Base-by-base conservation (phyloP, 1,140 invertebrate genomes). In the Alviniconcha marisindica region DNA sequence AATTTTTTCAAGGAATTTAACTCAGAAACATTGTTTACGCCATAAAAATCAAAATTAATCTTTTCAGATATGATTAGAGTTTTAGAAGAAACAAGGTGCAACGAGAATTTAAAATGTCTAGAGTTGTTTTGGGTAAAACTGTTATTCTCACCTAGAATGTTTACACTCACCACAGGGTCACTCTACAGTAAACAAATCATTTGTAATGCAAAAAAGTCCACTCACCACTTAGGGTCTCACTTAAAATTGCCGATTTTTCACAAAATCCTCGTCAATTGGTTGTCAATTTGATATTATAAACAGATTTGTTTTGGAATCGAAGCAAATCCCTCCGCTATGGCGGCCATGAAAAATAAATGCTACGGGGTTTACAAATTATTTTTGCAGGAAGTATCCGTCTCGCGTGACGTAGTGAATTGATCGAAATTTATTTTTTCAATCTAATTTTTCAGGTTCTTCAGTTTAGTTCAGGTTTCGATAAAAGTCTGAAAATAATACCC, bases 291-390 rank as follows among this genome's bases (percentile, higher is more conserved):
- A 60, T 28, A 31, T 42, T 40, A 60, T 36, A 63, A 80, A 18
- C 36, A 3, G 40, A 80, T 66, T 40, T 66, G 78, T 80, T 80
- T 66, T 33, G 56, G 60, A 80, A 60, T 69, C 78, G 78, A 60
- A n/a, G 31, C 36, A 28, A 31, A 60, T 60, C 28, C 77, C n/a
- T 60, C 77, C 40, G 85, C 82, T 84, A 86, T 89, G 88, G 88
- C 88, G 84, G 88, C 88, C 88, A 89, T 89, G 87, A 84, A 87
- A 87, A 86, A 85, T 87, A 42, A 78, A 74, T 69, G 76, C 63
- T 74, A 83, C 83, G 81, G 87, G 87, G 86, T 83, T 85, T 54
- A 83, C 83, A 84, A 74, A 80, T 87, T 88, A 84, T 81, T 84
- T 85, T 40, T 44, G 60, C 78, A 80, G 78, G 60, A 80, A 80